Conservation (phyloP, 2,797 vertebrate species). For the Sebastes iracundus region DNA sequence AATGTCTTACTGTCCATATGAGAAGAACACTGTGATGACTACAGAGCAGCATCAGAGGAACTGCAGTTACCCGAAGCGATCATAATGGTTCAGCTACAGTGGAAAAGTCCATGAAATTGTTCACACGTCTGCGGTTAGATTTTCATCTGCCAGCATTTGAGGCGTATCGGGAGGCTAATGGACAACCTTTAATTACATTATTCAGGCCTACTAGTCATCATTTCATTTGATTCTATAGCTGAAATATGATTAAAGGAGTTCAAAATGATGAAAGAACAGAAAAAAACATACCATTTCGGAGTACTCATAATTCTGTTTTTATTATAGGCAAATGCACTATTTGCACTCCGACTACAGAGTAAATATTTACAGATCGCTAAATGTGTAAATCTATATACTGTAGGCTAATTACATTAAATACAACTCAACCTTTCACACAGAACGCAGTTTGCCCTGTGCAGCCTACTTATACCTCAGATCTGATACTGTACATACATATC, state of each 20-base stretch:
- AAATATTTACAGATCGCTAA: neutral
- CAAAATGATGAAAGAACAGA: neutral
- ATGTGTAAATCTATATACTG: neutral
- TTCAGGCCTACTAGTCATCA: neutral
- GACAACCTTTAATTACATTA: neutral
- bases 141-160: constrained; percentile 20
- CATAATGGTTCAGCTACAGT: constrained; percentile 19
- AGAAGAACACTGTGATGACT: neutral
- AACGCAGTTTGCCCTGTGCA: too few species aligned
- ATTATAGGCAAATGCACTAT: neutral
- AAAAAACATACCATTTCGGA: neutral
- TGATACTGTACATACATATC: neutral
- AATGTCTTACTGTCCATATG: neutral
- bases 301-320: neutral
- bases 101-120: constrained; percentile 42
- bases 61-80: neutral
- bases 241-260: neutral
- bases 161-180: neutral
- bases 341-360: neutral
- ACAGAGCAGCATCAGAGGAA: neutral
- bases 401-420: neutral
- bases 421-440: too few species aligned
- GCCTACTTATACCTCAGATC: neutral
- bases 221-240: neutral
- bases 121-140: constrained; percentile 21